These are phyloP conservation scores for Chunga burmeisteri DNA, from an alignment of 2,113 vertebrate genomes.

Conservation along the genomic window DNA sequence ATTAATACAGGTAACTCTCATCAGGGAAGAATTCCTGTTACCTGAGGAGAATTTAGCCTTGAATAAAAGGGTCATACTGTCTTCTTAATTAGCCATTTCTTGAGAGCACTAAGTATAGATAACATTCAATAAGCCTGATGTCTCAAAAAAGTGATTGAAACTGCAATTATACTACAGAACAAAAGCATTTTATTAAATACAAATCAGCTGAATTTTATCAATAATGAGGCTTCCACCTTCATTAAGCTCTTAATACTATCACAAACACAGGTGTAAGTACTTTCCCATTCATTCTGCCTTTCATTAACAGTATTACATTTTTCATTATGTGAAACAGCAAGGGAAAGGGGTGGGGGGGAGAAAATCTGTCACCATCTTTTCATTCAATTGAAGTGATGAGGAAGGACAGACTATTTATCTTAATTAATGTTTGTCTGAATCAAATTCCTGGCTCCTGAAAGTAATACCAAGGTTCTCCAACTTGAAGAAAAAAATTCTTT, in stretches of 20 bases:
- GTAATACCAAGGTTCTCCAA: neutral
- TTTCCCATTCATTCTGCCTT: neutral
- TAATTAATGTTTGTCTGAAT: slow-evolving; percentile 2
- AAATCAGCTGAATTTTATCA: slow-evolving; percentile 12
- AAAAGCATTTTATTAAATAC: slow-evolving; percentile 35
- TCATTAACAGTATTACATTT: slow-evolving; percentile 1
- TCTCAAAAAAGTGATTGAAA: neutral
- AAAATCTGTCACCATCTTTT: neutral
- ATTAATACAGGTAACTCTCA: neutral
- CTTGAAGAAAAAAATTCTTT: neutral
- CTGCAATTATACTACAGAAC: neutral
- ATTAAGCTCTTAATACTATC: neutral
- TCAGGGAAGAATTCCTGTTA: neutral
- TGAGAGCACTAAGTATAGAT: neutral
- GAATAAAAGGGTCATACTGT: neutral
- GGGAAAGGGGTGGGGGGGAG: neutral
- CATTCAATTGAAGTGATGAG: neutral
- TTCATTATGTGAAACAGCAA: neutral
- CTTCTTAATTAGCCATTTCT: slow-evolving; percentile 24
- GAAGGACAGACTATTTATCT: neutral
- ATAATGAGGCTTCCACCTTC: neutral
- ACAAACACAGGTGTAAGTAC: neutral
- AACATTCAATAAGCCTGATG: neutral
- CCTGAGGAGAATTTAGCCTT: neutral
- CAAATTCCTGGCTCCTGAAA: neutral